phyloP scores from a whole-genome alignment of 1,140 invertebrate species.

The Diorhabda carinulata region DNA sequence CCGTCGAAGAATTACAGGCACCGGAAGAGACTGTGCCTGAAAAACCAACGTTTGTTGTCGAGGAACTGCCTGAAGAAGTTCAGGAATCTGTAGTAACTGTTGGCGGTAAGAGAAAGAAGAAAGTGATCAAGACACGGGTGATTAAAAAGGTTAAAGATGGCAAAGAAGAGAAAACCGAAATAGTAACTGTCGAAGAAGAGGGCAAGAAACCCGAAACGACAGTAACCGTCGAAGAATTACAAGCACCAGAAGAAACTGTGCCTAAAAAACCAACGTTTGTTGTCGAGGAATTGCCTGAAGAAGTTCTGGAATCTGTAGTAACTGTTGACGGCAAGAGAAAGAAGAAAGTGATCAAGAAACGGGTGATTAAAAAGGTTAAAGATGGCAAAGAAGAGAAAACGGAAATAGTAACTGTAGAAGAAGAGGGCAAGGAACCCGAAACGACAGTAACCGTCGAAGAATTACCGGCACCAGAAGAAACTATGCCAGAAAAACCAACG shows the following conservation, averaged over 20 bases:
- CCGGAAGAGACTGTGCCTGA: conserved; percentile 35
- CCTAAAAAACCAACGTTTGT: conserved; percentile 29
- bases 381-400: conserved; percentile 41
- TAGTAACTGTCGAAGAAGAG: conserved; percentile 43
- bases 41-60: conserved; percentile 33
- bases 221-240: conserved; percentile 46
- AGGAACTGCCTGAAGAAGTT: conserved; percentile 41
- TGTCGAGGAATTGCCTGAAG: conserved; percentile 44
- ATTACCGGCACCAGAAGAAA: conserved; percentile 45
- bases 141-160: conserved; percentile 38
- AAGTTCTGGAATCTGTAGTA: conserved; percentile 28
- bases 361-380: conserved; percentile 39
- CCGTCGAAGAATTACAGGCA: conserved; percentile 37
- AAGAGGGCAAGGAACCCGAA: conserved; percentile 41
- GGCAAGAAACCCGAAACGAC: conserved; percentile 40
- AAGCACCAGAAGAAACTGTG: conserved; percentile 44
- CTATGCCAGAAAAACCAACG: conserved; percentile 33
- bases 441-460: conserved; percentile 45
- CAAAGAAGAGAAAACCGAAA: conserved; percentile 39
- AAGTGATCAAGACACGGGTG: conserved; percentile 33
- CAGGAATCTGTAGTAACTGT: conserved; percentile 38
- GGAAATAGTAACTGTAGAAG: conserved; percentile 41
- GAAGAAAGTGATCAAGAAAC: conserved; percentile 25
- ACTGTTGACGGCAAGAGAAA: conserved; percentile 26
- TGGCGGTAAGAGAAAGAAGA: conserved; percentile 37